Evolutionary conservation across 2,113 vertebrate species (phyloP), one percentile per base, ranked within the genome.

Genomic region (Chaetodon trifascialis): DNA sequence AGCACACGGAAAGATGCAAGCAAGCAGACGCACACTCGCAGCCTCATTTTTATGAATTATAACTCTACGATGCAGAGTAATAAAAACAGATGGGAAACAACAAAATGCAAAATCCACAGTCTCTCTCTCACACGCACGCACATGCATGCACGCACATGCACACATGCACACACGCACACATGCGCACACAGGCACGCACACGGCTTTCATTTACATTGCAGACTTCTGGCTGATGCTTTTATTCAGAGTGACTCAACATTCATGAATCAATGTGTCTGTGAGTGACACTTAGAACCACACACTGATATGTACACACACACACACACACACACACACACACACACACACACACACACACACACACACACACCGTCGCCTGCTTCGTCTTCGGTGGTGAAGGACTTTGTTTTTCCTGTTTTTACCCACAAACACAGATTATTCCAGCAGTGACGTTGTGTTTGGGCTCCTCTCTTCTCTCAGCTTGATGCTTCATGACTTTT

Each of bases 171-270:
- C 56, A 60, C 25, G n/a, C 55, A 5, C 21, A 34, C 19, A 47
- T 12, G 25, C 14, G 10, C 49, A 36, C 30, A 62, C 34, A 64
- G 14, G 17, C 58, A 4, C n/a, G 23, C 42, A 49, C 42, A 55
- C 15, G 7, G 34, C 38, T 58, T 70, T 65, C 73, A 72, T 85
- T 81, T 81, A 49, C 84, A 78, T 77, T 65, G 77, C 8, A n/a
- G 15, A 76, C 54, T 58, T 58, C 12, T 58, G 30, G 55, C 23
- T 7, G 55, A 58, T 15, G 55, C 55, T 58, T 15, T 58, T 58
- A 74, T 78, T 56, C 74, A 58, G 55, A 86, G 67, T 77, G 84
- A 77, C 38, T 77, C 73, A 85, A 71, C 72, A 58, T n/a, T 34
- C 63, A 1, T 79, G 78, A 80, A 64, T 75, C 59, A 73, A 1